Percentiles rank a stretch among this genome's conserved stretches.
Evolutionary conservation across 2,113 vertebrate species (phyloP).

Genomic region (Ciconia boyciana): DNA sequence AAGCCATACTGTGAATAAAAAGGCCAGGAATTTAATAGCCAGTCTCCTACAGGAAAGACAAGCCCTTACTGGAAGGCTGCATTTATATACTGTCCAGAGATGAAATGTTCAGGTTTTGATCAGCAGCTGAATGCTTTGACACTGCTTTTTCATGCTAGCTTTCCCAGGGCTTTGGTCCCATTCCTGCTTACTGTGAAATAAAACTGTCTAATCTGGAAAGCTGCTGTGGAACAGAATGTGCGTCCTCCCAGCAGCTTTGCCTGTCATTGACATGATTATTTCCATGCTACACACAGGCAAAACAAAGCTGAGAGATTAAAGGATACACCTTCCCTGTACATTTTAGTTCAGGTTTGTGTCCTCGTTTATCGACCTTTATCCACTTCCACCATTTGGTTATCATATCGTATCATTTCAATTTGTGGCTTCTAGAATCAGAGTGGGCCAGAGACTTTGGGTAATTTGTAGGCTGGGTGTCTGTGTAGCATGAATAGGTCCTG

Average conservation of each 20-base stretch:
- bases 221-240: background rate
- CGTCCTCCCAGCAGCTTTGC: background rate
- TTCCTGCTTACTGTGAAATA: background rate
- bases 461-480: background rate
- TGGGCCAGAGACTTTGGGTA: background rate
- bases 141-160: background rate
- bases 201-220: constrained; percentile 16
- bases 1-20: background rate
- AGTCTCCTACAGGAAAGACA: background rate
- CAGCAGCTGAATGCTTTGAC: background rate
- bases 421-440: background rate
- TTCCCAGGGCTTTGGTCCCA: background rate
- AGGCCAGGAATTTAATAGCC: background rate
- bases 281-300: background rate
- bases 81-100: background rate
- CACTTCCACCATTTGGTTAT: background rate
- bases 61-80: background rate
- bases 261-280: background rate
- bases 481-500: background rate
- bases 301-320: constrained; percentile 19
- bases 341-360: background rate
- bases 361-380: background rate
- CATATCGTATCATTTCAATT: background rate
- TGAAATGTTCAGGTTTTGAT: constrained; percentile 17
- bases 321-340: background rate